Evolutionary conservation across 2,888 invertebrate species (phyloP).

Genomic region (Malthinus seriepunctatus): DNA sequence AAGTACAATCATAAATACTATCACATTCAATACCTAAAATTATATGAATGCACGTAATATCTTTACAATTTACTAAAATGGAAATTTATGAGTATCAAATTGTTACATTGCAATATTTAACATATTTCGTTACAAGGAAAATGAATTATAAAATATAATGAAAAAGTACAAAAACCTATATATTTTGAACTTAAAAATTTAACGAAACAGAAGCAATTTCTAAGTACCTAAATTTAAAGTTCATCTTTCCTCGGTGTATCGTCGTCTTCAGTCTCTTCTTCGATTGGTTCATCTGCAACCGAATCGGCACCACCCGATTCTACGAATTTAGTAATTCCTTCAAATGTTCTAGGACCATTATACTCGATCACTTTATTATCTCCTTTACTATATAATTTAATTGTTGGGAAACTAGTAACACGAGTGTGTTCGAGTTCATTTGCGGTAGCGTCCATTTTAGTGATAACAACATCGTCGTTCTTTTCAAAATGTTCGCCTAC

Average conservation of each 20-base stretch:
- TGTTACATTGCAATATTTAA: constrained; percentile 1
- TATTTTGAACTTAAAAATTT: not conserved
- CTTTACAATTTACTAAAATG: no score
- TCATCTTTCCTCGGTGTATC: constrained; percentile 76
- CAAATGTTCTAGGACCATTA: constrained; percentile 93
- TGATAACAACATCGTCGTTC: constrained; percentile 81
- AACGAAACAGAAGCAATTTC: constrained; percentile 16
- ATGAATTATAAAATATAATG: constrained; percentile 27
- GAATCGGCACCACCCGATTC: constrained; percentile 86
- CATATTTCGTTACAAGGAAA: constrained; percentile 13
- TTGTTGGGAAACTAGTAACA: constrained; percentile 92
- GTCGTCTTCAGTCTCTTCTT: constrained; percentile 72
- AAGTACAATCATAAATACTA: constrained; percentile 16
- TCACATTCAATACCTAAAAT: no score
- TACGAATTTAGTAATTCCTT: constrained; percentile 90
- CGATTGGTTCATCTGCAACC: constrained; percentile 64
- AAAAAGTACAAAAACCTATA: constrained; percentile 25
- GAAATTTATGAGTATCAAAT: no score
- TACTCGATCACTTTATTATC: constrained; percentile 88
- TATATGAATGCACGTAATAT: no score
- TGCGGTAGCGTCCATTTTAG: constrained; percentile 98
- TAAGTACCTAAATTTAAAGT: constrained; percentile 61
- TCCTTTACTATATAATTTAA: constrained; percentile 91
- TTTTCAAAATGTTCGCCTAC: constrained; percentile 83
- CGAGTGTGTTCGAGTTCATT: constrained; percentile 98